phyloP scores from a whole-genome alignment of 64 coral and sea anemone species.

The Acropora yongei region DNA sequence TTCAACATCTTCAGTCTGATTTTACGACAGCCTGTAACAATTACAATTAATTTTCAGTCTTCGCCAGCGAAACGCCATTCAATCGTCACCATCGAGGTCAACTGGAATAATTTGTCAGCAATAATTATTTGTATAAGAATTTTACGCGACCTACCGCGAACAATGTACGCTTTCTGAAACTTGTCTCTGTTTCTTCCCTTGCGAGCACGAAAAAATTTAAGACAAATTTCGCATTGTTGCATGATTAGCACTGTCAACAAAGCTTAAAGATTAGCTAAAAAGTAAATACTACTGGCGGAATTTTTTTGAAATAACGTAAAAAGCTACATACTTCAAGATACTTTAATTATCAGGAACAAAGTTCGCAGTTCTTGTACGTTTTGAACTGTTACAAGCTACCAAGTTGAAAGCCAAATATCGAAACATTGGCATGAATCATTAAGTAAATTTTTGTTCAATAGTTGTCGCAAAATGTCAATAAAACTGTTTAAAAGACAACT shows the following conservation, averaged over 20 bases:
- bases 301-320: no score
- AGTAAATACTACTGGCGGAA: neutral
- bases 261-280: neutral
- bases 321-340: no score
- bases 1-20: no score
- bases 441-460: no score
- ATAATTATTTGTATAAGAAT: neutral
- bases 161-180: no score
- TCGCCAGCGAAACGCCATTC: neutral
- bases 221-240: neutral
- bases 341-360: no score
- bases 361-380: no score
- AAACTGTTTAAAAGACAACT: no score
- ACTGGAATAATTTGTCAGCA: neutral
- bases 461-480: no score
- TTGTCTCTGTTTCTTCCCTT: neutral
- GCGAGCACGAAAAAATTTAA: neutral
- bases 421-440: no score
- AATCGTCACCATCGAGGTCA: neutral
- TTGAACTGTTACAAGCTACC: no score
- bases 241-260: neutral
- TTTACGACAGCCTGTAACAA: neutral
- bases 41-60: neutral
- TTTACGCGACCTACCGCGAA: conserved; percentile 2
- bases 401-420: no score